Percentiles rank a stretch among this genome's conserved stretches.
Evolutionary conservation across 2,797 vertebrate species (phyloP).

Genomic region (Spinus pinus): DNA sequence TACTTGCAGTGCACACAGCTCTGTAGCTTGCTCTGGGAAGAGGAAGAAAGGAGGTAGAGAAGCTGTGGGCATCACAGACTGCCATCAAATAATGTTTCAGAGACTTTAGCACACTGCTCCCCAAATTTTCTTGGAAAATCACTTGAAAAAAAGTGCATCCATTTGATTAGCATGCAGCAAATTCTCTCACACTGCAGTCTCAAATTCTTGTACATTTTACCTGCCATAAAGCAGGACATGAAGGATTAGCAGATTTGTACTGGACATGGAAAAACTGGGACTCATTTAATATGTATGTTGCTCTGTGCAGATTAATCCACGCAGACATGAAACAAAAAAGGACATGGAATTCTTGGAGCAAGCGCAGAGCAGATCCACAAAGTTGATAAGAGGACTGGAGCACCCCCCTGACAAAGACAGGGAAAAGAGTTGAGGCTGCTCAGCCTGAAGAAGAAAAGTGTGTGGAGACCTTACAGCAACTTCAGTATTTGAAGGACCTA

Average conservation of each 20-base stretch:
- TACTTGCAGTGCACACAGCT: not conserved
- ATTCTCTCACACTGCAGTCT: not conserved
- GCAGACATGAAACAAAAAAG: not conserved
- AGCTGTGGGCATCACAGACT: not conserved
- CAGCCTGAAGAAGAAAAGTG: not conserved
- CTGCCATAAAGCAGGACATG: not conserved
- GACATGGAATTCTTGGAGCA: not conserved
- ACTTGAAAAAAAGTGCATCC: not conserved
- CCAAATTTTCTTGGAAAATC: not conserved
- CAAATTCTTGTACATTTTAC: not conserved
- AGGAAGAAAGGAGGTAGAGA: not conserved
- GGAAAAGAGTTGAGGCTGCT: not conserved
- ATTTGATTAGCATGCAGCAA: not conserved
- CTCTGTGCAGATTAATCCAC: not conserved
- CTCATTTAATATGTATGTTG: rapidly evolving
- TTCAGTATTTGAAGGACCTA: not conserved
- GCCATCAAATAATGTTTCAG: not conserved
- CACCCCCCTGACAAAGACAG: not conserved
- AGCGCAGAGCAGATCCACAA: not conserved
- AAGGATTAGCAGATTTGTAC: not conserved
- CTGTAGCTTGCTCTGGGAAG: not conserved
- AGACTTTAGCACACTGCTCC: not conserved
- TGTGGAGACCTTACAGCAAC: not conserved
- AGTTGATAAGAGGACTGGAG: not conserved
- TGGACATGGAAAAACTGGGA: not conserved